These are phyloP conservation scores for Drosophila anceps DNA, from an alignment of 2,888 invertebrate genomes.

Conservation along the genomic window DNA sequence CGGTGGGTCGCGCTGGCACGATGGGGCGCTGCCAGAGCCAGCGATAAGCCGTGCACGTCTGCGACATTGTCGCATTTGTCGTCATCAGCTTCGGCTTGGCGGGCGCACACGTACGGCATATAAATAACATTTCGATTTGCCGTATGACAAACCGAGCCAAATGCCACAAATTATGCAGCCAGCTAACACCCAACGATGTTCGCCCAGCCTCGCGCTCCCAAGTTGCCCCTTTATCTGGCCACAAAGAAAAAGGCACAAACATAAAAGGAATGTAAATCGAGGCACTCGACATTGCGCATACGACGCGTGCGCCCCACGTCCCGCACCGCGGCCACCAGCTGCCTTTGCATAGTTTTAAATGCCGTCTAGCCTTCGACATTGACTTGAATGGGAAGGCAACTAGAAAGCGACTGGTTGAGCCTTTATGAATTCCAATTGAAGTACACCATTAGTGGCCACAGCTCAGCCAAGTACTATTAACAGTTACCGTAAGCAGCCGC, in stretches of 20 bases:
- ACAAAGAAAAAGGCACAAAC: constrained; percentile 10
- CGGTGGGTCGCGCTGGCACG: too few relatives aligned
- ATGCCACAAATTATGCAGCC: constrained; percentile 74
- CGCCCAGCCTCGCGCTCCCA: not conserved
- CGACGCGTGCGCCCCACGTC: constrained; percentile 45
- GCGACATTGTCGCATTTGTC: constrained; percentile 74
- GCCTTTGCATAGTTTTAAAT: constrained; percentile 49
- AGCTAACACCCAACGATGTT: constrained; percentile 2
- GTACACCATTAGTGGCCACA: constrained; percentile 39
- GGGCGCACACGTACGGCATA: constrained; percentile 73
- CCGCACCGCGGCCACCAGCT: not conserved
- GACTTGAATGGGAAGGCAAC: constrained; percentile 7
- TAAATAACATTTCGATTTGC: constrained; percentile 80
- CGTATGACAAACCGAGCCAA: constrained; percentile 73
- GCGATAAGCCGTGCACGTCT: constrained; percentile 75
- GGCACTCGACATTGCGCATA: constrained; percentile 56
- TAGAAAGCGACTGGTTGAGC: constrained; percentile 1
- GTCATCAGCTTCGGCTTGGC: constrained; percentile 65
- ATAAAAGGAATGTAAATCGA: constrained; percentile 59
- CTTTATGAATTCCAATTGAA: constrained; percentile 32
- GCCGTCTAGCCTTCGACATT: constrained; percentile 17
- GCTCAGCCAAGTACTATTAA: constrained; percentile 37
- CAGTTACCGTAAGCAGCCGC: constrained; percentile 41
- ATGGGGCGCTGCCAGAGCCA: constrained; percentile 21
- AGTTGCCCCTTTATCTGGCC: constrained; percentile 2